Conservation (phyloP, 2,888 invertebrate species). For the Monoplex corrugatus region DNA sequence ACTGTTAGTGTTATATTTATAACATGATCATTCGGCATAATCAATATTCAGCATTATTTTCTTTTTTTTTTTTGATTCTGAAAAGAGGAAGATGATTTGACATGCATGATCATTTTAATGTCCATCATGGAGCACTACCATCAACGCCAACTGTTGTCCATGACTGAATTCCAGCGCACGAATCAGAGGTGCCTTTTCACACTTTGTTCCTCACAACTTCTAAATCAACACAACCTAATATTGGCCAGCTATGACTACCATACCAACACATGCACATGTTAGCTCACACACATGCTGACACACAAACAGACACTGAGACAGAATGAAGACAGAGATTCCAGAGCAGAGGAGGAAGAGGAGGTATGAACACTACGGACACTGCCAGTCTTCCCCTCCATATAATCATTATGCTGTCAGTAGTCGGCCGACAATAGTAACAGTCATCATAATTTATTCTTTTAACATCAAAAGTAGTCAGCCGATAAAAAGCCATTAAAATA, state of each 20-base stretch:
- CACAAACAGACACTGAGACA: neutral
- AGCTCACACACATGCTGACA: neutral
- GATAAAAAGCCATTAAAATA: neutral
- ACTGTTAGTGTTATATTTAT: no score
- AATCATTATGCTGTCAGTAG: no score
- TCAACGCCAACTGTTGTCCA: neutral
- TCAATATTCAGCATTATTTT: no score
- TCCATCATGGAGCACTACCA: neutral
- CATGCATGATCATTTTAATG: no score
- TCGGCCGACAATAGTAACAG: neutral
- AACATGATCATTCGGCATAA: no score
- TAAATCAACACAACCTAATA: neutral
- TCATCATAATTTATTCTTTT: neutral
- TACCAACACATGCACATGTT: neutral
- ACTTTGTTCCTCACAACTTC: neutral
- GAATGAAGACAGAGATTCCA: neutral
- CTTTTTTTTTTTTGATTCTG: no score
- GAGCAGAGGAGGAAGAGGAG: neutral
- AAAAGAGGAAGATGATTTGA: neutral
- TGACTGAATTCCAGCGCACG: neutral
- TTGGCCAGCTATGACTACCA: no score
- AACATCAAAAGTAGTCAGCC: neutral
- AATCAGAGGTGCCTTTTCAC: neutral
- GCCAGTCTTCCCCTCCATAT: neutral
- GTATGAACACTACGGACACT: neutral